phyloP scores from a whole-genome alignment of 1,140 invertebrate genomes.

The Stratiolaelaps scimitus region DNA sequence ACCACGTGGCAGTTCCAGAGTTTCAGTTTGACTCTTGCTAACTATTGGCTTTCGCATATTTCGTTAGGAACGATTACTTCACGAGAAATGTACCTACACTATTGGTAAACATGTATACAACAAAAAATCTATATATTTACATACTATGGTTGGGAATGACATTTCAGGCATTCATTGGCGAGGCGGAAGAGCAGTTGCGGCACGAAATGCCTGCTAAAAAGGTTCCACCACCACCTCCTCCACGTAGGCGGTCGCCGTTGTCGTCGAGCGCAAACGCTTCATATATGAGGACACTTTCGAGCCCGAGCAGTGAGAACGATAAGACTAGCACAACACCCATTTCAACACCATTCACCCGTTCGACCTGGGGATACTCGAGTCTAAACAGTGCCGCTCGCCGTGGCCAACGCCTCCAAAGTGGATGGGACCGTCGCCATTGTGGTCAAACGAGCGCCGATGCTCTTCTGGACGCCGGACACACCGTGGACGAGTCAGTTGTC shows the following conservation, averaged over 20 bases:
- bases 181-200: background rate
- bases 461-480: background rate
- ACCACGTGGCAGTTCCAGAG: no score
- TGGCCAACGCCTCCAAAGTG: background rate
- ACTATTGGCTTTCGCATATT: background rate
- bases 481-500: background rate
- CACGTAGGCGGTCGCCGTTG: background rate
- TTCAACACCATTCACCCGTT: no score
- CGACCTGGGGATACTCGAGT: slow-evolving; percentile 22
- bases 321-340: no score
- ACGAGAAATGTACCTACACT: background rate
- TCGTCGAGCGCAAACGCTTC: background rate
- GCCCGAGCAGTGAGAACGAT: no score
- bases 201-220: background rate
- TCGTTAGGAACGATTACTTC: background rate
- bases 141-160: background rate
- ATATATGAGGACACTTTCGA: background rate
- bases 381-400: slow-evolving; percentile 17
- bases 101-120: background rate
- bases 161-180: slow-evolving; percentile 6
- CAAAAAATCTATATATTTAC: background rate
- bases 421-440: slow-evolving; percentile 20
- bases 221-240: background rate
- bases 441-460: background rate
- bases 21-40: slow-evolving; percentile 1